These are phyloP conservation scores for Sinelater perroti DNA, from an alignment of 2,888 invertebrate species.

Conservation along the genomic window DNA sequence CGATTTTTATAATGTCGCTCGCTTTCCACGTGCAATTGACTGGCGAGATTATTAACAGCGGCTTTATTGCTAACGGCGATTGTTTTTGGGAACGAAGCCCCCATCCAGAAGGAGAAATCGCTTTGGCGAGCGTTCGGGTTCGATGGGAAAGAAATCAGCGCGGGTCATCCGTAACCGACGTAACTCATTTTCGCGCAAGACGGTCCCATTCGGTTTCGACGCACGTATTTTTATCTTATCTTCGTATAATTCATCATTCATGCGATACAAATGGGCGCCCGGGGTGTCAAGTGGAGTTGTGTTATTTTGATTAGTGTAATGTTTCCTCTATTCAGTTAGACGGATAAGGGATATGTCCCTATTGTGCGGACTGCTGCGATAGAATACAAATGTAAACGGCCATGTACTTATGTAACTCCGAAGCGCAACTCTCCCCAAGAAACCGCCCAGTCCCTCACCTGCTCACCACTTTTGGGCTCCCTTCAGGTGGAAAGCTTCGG, in stretches of 20 bases:
- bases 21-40: constrained; percentile 6
- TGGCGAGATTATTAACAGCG: constrained; percentile 6
- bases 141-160: constrained; percentile 43
- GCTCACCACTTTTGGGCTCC: constrained; percentile 17
- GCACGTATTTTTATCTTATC: constrained; percentile 57
- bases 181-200: constrained; percentile 43
- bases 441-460: constrained; percentile 28
- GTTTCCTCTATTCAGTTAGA: constrained; percentile 55
- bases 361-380: constrained; percentile 49
- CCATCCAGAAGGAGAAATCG: constrained; percentile 13
- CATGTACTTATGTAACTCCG: constrained; percentile 27
- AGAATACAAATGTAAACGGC: constrained; percentile 53
- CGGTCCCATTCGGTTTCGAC: constrained; percentile 50
- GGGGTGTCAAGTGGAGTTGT: constrained; percentile 54
- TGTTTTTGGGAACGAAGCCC: constrained; percentile 8
- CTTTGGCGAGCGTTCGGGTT: constrained; percentile 42
- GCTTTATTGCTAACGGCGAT: constrained; percentile 6
- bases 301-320: constrained; percentile 57
- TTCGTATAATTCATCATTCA: constrained; percentile 57
- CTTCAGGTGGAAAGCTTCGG: constrained; percentile 12
- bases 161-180: constrained; percentile 39
- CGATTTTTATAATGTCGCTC: constrained; percentile 17
- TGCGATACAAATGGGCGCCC: constrained; percentile 52
- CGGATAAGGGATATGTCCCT: constrained; percentile 52
- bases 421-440: constrained; percentile 16